phyloP scores from a whole-genome alignment of 2,888 invertebrate species.

The Macaria notata region DNA sequence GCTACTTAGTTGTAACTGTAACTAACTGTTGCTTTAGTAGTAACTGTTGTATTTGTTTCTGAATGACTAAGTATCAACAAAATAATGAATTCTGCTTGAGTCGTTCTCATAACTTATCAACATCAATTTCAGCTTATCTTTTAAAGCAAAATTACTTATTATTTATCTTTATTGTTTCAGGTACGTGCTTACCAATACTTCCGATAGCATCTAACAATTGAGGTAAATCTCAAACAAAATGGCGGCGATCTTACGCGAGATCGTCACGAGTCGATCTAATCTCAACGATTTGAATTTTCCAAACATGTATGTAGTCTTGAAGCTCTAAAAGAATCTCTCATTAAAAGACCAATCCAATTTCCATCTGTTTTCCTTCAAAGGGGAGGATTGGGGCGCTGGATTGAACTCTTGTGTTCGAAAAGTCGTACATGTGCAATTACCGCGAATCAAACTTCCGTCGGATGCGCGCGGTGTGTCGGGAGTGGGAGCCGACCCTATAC shows the following conservation, averaged over 20 bases:
- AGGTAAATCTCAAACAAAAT: slow-evolving; percentile 21
- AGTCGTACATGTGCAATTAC: slow-evolving; percentile 48
- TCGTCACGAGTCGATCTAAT: slow-evolving; percentile 16
- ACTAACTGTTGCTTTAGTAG: too few species aligned
- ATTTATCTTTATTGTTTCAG: slow-evolving; percentile 17
- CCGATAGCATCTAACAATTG: slow-evolving; percentile 3
- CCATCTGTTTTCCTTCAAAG: slow-evolving; percentile 34
- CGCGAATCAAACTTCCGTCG: slow-evolving; percentile 47
- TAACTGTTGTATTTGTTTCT: too few species aligned
- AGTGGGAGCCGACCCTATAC: background rate
- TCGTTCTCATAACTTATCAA: too few species aligned
- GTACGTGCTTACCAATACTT: slow-evolving; percentile 17
- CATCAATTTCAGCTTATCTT: too few species aligned
- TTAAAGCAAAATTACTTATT: too few species aligned
- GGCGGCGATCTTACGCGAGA: slow-evolving; percentile 3
- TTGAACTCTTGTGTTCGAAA: slow-evolving; percentile 38
- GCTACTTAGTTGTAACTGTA: too few species aligned
- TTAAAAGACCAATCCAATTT: slow-evolving; percentile 41
- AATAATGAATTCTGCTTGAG: too few species aligned
- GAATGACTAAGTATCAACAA: too few species aligned
- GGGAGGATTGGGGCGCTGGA: slow-evolving; percentile 19
- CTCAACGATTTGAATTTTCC: slow-evolving; percentile 22
- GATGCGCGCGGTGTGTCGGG: slow-evolving; percentile 41
- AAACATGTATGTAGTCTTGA: slow-evolving; percentile 19
- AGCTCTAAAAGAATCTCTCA: slow-evolving; percentile 36